Evolutionary conservation across 2,113 vertebrate species (phyloP).

Genomic region (Tylochromis polylepis): DNA sequence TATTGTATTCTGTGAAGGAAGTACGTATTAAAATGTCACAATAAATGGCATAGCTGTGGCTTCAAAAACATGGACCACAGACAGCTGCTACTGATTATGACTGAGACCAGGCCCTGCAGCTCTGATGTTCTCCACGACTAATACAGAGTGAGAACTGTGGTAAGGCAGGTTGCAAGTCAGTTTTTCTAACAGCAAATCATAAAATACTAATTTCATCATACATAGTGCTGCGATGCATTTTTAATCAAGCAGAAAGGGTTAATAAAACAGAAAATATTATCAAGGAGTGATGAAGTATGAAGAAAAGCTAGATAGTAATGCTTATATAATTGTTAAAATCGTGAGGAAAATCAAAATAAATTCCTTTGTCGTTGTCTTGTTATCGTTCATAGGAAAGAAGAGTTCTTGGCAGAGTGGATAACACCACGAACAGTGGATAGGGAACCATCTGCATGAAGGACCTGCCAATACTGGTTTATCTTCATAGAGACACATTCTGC

Average conservation of each 20-base stretch:
- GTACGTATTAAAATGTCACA: background rate
- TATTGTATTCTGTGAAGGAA: background rate
- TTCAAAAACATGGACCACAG: background rate
- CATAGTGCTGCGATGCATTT: background rate
- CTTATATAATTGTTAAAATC: background rate
- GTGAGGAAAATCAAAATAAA: background rate
- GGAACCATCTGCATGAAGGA: conserved; percentile 36
- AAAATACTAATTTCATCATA: background rate
- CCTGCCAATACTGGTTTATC: conserved; percentile 29
- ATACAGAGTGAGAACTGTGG: background rate
- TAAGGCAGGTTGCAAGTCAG: background rate
- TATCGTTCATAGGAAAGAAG: background rate
- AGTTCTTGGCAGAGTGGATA: conserved; percentile 12
- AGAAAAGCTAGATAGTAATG: background rate
- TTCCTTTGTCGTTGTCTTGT: background rate
- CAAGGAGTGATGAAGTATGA: background rate
- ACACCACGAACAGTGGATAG: background rate
- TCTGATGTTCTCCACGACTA: background rate
- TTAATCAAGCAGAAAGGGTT: background rate
- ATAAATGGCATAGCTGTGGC: background rate
- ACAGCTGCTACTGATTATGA: background rate
- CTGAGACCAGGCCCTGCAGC: background rate
- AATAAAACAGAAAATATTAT: background rate
- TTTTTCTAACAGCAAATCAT: background rate
- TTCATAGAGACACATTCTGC: conserved; percentile 26